These are phyloP conservation scores for Stegastes partitus DNA, from an alignment of 2,113 vertebrate genomes.

Conservation along the genomic window DNA sequence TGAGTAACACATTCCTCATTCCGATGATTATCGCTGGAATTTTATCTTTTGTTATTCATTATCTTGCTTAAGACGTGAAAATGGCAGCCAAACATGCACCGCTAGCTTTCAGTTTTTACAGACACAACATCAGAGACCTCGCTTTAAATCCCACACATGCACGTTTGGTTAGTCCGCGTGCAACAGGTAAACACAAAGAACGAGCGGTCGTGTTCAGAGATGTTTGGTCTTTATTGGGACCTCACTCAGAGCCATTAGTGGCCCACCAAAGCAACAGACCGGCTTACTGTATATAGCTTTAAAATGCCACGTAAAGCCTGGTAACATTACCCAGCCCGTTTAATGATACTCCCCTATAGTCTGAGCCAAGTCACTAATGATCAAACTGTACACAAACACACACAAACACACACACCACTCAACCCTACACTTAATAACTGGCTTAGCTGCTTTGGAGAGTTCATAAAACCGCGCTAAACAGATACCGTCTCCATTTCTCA, in stretches of 20 bases:
- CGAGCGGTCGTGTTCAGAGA: conserved; percentile 13
- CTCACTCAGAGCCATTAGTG: conserved; percentile 43
- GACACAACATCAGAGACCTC: background rate
- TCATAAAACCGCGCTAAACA: conserved; percentile 66
- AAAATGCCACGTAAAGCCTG: conserved; percentile 44
- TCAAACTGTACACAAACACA: conserved; percentile 72
- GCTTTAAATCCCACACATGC: background rate
- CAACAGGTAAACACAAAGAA: conserved; percentile 3
- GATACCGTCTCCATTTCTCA: conserved; percentile 74
- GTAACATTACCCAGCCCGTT: conserved; percentile 40
- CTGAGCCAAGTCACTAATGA: conserved; percentile 74
- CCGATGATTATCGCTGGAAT: conserved; percentile 16
- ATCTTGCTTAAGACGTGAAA: conserved; percentile 7
- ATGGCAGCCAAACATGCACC: background rate
- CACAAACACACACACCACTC: conserved; percentile 53
- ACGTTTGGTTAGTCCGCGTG: background rate
- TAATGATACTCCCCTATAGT: conserved; percentile 59
- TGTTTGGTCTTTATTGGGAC: conserved; percentile 2
- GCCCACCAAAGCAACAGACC: conserved; percentile 44
- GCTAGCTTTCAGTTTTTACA: background rate
- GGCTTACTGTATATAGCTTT: conserved; percentile 36
- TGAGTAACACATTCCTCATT: background rate
- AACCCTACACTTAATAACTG: conserved; percentile 69
- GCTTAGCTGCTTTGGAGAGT: conserved; percentile 54
- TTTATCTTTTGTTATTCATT: conserved; percentile 1